phyloP scores from a whole-genome alignment of 2,797 vertebrate species.

The Liasis olivaceus region DNA sequence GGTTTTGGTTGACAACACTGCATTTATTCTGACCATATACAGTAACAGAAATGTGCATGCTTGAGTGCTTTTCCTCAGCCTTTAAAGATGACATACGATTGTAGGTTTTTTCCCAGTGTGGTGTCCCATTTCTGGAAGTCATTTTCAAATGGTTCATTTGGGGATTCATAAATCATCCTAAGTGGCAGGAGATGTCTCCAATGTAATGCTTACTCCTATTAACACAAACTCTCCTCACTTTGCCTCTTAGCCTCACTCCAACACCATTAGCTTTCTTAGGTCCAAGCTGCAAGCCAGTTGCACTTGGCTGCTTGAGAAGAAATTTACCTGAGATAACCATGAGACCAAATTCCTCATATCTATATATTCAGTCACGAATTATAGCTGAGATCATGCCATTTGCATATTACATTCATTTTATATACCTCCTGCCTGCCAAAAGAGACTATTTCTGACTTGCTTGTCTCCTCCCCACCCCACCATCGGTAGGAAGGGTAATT shows the following conservation, averaged over 20 bases:
- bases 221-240: background rate
- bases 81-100: constrained; percentile 59
- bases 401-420: background rate
- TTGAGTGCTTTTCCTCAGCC: constrained; percentile 31
- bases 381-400: background rate
- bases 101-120: background rate
- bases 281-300: background rate
- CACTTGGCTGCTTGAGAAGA: background rate
- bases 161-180: constrained; percentile 31
- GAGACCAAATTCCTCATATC: background rate
- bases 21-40: constrained; percentile 63
- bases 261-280: background rate
- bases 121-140: constrained; percentile 6
- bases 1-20: constrained; percentile 47
- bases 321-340: background rate
- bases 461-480: background rate
- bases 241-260: background rate
- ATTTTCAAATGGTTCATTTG: background rate
- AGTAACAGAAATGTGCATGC: constrained; percentile 59
- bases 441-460: background rate
- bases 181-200: background rate
- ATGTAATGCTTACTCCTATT: constrained; percentile 21
- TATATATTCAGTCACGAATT: background rate
- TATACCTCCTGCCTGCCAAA: background rate
- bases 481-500: background rate